Conservation (phyloP, 2,113 vertebrate species). For the Oreochromis tanganicae region DNA sequence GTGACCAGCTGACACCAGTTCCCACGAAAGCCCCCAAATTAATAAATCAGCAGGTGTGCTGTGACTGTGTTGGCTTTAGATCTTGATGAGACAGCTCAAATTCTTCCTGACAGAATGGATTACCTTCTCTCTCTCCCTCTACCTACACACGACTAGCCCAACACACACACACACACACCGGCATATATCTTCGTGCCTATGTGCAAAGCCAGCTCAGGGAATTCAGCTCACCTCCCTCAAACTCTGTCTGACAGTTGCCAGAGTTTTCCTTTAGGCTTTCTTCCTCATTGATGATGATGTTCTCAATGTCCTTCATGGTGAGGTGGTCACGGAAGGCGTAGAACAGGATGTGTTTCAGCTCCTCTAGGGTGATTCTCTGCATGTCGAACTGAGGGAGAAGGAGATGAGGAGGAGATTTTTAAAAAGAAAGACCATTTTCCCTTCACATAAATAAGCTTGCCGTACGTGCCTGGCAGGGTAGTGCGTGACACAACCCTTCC, state of each 20-base stretch:
- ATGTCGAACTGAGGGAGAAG: constrained; percentile 87
- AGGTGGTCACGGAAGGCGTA: constrained; percentile 96
- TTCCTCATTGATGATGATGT: constrained; percentile 98
- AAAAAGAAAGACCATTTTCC: background rate
- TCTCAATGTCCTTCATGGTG: constrained; percentile 99
- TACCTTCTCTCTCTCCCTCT: background rate
- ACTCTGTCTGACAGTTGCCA: constrained; percentile 93
- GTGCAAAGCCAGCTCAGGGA: background rate
- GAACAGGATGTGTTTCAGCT: constrained; percentile 97
- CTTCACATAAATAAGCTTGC: background rate
- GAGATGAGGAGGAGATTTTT: background rate
- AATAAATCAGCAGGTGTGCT: constrained; percentile 48
- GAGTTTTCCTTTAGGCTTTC: constrained; percentile 96
- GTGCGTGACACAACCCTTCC: background rate
- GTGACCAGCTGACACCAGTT: constrained; percentile 11
- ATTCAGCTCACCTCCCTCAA: constrained; percentile 81
- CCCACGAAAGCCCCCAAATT: constrained; percentile 1
- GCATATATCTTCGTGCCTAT: background rate
- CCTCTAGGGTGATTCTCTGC: constrained; percentile 95
- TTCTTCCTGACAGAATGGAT: constrained; percentile 10
- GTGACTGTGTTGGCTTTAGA: background rate
- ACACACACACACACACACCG: background rate
- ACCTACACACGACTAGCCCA: background rate
- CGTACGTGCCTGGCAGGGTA: background rate
- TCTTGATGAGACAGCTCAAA: constrained; percentile 11